These are phyloP conservation scores for Toxostoma redivivum DNA, from an alignment of 2,113 vertebrate genomes.

Conservation along the genomic window DNA sequence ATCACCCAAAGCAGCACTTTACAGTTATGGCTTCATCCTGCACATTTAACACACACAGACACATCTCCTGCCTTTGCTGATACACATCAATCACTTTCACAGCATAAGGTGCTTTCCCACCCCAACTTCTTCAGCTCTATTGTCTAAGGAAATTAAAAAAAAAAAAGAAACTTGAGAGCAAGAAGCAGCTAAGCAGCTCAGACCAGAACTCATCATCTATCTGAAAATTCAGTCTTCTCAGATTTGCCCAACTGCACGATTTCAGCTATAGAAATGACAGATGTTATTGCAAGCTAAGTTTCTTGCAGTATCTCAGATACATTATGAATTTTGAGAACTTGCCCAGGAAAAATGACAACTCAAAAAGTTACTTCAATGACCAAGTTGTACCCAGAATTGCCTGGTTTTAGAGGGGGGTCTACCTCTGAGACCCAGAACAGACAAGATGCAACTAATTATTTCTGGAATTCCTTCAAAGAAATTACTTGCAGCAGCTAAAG, in stretches of 20 bases:
- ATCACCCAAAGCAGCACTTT: not conserved
- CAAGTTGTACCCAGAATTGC: not conserved
- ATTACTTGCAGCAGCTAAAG: not conserved
- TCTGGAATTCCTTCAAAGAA: not conserved
- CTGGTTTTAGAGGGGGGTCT: not conserved
- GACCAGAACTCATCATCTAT: not conserved
- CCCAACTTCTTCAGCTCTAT: not conserved
- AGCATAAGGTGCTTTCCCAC: not conserved
- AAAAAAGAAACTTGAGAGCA: fast-evolving
- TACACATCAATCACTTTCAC: not conserved
- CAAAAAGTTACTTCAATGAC: not conserved
- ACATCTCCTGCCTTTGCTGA: not conserved
- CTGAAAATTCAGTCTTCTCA: not conserved
- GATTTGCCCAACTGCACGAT: not conserved
- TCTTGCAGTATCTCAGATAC: not conserved
- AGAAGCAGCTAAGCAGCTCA: too few relatives aligned
- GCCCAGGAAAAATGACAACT: not conserved
- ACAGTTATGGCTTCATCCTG: not conserved
- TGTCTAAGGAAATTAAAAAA: not conserved
- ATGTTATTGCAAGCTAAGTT: not conserved
- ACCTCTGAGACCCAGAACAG: not conserved
- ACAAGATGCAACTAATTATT: not conserved
- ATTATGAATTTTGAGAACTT: not conserved
- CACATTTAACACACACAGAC: not conserved
- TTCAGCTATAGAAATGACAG: not conserved